Evolutionary conservation across 2,113 vertebrate genomes (phyloP).

Genomic region (Puma concolor): DNA sequence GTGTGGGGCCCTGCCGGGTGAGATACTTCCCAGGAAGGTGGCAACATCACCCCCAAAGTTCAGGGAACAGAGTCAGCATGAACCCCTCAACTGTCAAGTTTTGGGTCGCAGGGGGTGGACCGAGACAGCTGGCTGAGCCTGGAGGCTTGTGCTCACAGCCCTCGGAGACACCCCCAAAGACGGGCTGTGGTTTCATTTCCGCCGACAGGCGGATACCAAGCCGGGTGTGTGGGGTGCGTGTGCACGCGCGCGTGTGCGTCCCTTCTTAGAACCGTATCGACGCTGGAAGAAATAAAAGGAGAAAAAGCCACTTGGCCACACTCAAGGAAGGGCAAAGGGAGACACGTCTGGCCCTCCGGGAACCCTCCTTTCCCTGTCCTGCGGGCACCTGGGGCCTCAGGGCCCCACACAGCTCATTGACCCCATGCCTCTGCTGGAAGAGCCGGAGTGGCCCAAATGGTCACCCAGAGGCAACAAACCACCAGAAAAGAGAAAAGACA

Average conservation of each 20-base stretch:
- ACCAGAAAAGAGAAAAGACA: background rate
- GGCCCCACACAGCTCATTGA: background rate
- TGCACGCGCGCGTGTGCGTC: background rate
- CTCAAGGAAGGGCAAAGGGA: background rate
- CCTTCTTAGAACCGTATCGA: slow-evolving; percentile 43
- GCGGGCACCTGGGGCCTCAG: fast-evolving
- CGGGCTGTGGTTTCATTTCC: slow-evolving; percentile 79
- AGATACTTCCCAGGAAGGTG: background rate
- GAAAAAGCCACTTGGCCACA: background rate
- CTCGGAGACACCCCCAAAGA: slow-evolving; percentile 51
- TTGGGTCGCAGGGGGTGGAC: background rate
- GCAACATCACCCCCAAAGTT: background rate
- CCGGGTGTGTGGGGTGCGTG: slow-evolving; percentile 3
- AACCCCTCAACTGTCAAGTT: background rate
- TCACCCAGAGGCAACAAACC: background rate
- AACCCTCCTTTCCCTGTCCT: background rate
- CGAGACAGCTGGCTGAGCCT: background rate
- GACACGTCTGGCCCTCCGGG: background rate
- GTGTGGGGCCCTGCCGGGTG: slow-evolving; percentile 20
- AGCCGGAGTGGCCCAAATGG: background rate
- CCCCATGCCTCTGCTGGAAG: background rate
- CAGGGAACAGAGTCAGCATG: background rate
- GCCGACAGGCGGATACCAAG: slow-evolving; percentile 58
- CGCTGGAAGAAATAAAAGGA: slow-evolving; percentile 41
- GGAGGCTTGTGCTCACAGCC: background rate